These are phyloP conservation scores for Neodiprion virginianus DNA, from an alignment of 1,140 invertebrate species.

Conservation along the genomic window DNA sequence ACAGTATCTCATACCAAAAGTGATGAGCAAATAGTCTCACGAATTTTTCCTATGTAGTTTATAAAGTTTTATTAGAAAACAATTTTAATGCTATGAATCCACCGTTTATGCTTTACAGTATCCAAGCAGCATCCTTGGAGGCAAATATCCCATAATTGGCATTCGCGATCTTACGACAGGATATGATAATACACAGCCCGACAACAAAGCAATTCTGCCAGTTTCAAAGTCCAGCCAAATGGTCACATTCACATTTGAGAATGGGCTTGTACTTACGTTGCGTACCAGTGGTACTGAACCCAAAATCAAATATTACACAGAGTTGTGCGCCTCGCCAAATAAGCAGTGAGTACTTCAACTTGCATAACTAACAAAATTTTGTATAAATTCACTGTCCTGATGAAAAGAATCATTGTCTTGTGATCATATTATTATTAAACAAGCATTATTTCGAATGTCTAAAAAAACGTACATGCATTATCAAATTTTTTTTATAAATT, in stretches of 20 bases:
- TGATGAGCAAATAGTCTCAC: no score
- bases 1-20: no score
- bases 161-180: constrained; percentile 91
- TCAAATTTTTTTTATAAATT: constrained; percentile 3
- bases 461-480: background rate
- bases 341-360: constrained; percentile 63
- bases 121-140: constrained; percentile 72
- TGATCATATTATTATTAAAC: background rate
- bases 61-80: no score
- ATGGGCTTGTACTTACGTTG: constrained; percentile 86
- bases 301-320: constrained; percentile 98
- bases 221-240: constrained; percentile 85
- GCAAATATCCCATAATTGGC: constrained; percentile 74
- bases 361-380: background rate
- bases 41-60: no score
- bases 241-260: constrained; percentile 95
- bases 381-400: constrained; percentile 15
- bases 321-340: constrained; percentile 77
- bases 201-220: constrained; percentile 80
- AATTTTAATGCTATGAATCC: no score
- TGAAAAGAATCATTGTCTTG: constrained; percentile 6
- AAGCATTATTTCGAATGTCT: background rate
- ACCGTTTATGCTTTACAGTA: constrained; percentile 68
- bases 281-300: constrained; percentile 98
- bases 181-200: constrained; percentile 78